These are phyloP conservation scores for Ypsolopha scabrella DNA, from an alignment of 2,888 invertebrate genomes.

Conservation along the genomic window DNA sequence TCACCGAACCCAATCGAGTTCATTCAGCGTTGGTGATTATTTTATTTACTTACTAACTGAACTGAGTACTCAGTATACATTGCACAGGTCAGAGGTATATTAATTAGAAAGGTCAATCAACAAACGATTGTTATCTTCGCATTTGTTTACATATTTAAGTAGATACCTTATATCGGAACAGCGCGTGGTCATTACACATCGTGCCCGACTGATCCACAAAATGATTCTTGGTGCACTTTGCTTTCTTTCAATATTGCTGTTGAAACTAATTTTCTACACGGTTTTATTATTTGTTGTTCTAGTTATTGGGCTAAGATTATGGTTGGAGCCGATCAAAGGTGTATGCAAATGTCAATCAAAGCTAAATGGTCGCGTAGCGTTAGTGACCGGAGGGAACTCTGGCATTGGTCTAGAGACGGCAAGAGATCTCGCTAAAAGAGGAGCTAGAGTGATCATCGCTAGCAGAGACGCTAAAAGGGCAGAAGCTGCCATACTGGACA, in stretches of 20 bases:
- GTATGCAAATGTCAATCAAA: constrained; percentile 34
- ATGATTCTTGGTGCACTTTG: not conserved
- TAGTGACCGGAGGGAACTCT: constrained; percentile 85
- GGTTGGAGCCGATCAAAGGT: constrained; percentile 22
- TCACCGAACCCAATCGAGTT: too few relatives aligned
- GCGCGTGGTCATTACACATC: too few relatives aligned
- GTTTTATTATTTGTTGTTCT: constrained; percentile 10
- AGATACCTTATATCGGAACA: too few relatives aligned
- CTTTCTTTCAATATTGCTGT: not conserved
- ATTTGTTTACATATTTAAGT: too few relatives aligned
- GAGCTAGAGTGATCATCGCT: constrained; percentile 79
- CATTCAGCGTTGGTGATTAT: too few relatives aligned
- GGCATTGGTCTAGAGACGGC: constrained; percentile 87
- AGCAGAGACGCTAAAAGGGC: constrained; percentile 80
- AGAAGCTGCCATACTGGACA: constrained; percentile 75
- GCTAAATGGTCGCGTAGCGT: constrained; percentile 69
- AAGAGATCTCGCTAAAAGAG: constrained; percentile 75
- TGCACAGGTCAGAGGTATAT: too few relatives aligned
- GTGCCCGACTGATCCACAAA: too few relatives aligned
- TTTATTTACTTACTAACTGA: too few relatives aligned
- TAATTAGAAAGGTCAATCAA: too few relatives aligned
- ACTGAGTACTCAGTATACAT: too few relatives aligned
- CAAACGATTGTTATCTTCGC: too few relatives aligned
- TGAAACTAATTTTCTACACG: not conserved
- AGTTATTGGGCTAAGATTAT: constrained; percentile 15